Base-by-base conservation (phyloP, 2,797 vertebrate genomes). In the Macropodus opercularis region DNA sequence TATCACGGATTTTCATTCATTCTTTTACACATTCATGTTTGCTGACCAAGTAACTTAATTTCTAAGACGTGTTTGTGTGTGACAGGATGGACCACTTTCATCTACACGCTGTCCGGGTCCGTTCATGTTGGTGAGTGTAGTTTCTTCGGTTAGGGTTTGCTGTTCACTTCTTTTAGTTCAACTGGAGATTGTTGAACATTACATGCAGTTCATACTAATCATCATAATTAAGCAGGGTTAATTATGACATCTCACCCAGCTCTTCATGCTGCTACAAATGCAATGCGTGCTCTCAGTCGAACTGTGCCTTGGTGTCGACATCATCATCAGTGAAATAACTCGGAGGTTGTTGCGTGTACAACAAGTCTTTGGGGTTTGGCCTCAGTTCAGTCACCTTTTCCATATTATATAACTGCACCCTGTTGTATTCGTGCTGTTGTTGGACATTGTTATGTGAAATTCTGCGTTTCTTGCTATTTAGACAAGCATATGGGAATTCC, bases 81-180 rank as follows among this genome's bases (percentile, higher is more conserved):
- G 69, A 61, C 76, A 93, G 92, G 85, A 44, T 92, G 94, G 94
- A 93, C 90, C 7, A 67, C 90, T 38, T 94, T 95, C 81, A 90
- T 93, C 87, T 93, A 93, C 62, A 93, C 90, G 1, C 78, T 90
- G 1, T 84, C 90, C 44, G 92, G 90, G 80, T 83, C 66, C 23
- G 19, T 85, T 18, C 69, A 80, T 71, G 79, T 90, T 47, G 93
- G 93, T 94, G 81, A 93, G 90, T 87, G 42, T 61, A 38, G 17
- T 48, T 34, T n/a, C 5, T 3, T 41, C 50, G 18, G 13, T 34
- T 44, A 14, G 35, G 3, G 3, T 14, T 8, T 2, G 21, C 3
- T 26, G 3, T 3, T 1, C 29, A 29, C 23, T 3, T 0, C 11
- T 26, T 44, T 36, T 43, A 48, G 58, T 40, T 38, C 2, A 40